Base-by-base conservation (phyloP, 1,140 invertebrate species). In the Lepidurus arcticus region DNA sequence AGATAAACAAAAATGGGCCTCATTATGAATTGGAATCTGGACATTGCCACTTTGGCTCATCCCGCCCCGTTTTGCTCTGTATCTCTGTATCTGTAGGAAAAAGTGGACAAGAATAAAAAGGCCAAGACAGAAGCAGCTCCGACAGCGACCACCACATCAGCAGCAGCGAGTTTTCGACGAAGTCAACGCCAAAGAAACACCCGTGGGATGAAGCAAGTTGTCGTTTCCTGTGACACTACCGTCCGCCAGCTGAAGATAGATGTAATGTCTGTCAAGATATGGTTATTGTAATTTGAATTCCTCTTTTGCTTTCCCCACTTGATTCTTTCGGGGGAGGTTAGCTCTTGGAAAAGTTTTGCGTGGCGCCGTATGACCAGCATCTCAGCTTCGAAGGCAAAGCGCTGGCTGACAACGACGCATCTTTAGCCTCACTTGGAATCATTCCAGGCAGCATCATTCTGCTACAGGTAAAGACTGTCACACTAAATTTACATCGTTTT, bases 351-450 rank as follows among this genome's bases (percentile, higher is more conserved):
- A 80, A 84, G 76, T 88, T 86, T 79, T 82, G 83, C 34, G 86
- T 88, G 7, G 83, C 86, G 7, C 85, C 86, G 7, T 87, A 84
- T 82, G 88, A 89, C 81, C 88, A 89, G 80, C 85, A 87, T 78
- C 81, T 88, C 42, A 84, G 79, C 6, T 78, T 85, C n/a, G 82
- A 86, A 75, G 86, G 85, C 0, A 78, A 80, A 43, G 80, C 81
- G 24, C 80, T 88, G n/a, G 47, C 73, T 16, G 84, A 86, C 42
- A 83, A 85, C 73, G 78, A 82, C 0, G 81, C 82, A 4, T 87
- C 86, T 1, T 80, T 89, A 13, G 81, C 82, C 5, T 82, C 83
- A 43, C 82, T 88, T 0, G 81, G 82, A 42, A 83, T 89, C 24
- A 83, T 83, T n/a, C 86, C 87, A 4, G 84, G 85, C 11, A 83